These are phyloP conservation scores for Netelia virgata DNA, from an alignment of 2,888 invertebrate genomes.

Conservation along the genomic window DNA sequence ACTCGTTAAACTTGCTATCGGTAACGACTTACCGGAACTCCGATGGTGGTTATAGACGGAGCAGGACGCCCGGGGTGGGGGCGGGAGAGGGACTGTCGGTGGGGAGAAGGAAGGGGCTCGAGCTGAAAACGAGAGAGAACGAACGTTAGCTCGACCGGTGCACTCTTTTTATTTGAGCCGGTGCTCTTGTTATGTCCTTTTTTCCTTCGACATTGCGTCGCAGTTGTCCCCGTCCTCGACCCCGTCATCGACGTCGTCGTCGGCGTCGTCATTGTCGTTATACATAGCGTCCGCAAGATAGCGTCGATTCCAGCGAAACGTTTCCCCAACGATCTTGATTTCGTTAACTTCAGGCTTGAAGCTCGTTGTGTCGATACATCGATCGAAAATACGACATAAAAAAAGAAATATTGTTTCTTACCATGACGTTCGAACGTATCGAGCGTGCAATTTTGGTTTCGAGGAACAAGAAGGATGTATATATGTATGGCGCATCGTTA, in stretches of 20 bases:
- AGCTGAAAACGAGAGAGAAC: slow-evolving; percentile 33
- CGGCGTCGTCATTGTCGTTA: slow-evolving; percentile 20
- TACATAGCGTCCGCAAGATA: slow-evolving; percentile 53
- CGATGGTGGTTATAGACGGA: slow-evolving; percentile 49
- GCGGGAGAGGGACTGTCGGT: slow-evolving; percentile 12
- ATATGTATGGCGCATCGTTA: no score
- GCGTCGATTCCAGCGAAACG: slow-evolving; percentile 67
- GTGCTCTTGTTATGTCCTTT: slow-evolving; percentile 52
- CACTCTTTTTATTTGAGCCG: slow-evolving; percentile 42
- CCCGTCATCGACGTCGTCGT: slow-evolving; percentile 37
- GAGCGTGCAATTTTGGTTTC: neutral
- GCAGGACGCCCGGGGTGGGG: neutral
- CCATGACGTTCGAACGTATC: neutral
- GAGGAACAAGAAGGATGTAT: no score
- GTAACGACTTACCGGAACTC: slow-evolving; percentile 73
- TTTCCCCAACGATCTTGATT: slow-evolving; percentile 61
- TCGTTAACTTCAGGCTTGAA: slow-evolving; percentile 44
- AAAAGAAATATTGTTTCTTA: neutral
- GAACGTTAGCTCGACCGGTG: slow-evolving; percentile 45
- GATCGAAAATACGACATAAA: neutral
- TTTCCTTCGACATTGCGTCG: slow-evolving; percentile 12
- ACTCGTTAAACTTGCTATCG: slow-evolving; percentile 73
- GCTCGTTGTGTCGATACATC: slow-evolving; percentile 38
- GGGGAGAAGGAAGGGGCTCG: slow-evolving; percentile 28
- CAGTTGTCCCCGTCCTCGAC: slow-evolving; percentile 41